Evolutionary conservation across 2,888 invertebrate species (phyloP), one percentile per base, ranked within the genome.

Genomic region (Silvanus unidentatus): DNA sequence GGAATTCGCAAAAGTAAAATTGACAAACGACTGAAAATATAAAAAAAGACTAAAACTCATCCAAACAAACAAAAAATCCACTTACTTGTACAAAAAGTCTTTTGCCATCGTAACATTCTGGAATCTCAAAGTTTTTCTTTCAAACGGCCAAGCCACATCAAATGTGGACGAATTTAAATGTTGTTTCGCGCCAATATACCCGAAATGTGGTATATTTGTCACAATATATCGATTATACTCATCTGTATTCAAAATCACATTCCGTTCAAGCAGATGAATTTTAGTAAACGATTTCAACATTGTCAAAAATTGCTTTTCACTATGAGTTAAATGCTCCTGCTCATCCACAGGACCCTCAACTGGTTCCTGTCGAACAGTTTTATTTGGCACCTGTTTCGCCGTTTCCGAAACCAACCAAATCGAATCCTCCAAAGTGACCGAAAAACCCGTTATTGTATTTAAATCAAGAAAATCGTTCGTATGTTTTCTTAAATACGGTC

Each of bases 121-220:
- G 47, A 65, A 66, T 29, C 60, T 47, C n/a, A 64, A 44, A 13
- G 59, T 47, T 44, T 59, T 63, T 12, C 53, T 58, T 34, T 57
- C 57, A 15, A 58, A 56, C 2, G 65, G 64, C 64, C 65, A 66
- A 8, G 53, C 58, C 12, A 65, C 58, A 16, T 65, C 64, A 15
- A 66, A 52, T 12, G 43, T 43, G 35, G 52, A 45, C 4, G 48
- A 46, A 28, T 51, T 39, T 0, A 44, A 42, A 36, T 49, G 47
- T 45, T 55, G 54, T 34, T 45, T 51, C 15, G 64, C 66, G 1
- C 58, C 62, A 13, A 66, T 49, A 48, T 64, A 65, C 5, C 66
- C 66, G 42, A 66, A 60, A 44, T 59, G 48, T 1, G 64, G 65
- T 16, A 66, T 62, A 45, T 65, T 66, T 1, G 64, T 64, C 13